Evolutionary conservation across 2,888 invertebrate genomes (phyloP), one percentile per base, ranked within the genome.

Genomic region (Antheraea yamamai): DNA sequence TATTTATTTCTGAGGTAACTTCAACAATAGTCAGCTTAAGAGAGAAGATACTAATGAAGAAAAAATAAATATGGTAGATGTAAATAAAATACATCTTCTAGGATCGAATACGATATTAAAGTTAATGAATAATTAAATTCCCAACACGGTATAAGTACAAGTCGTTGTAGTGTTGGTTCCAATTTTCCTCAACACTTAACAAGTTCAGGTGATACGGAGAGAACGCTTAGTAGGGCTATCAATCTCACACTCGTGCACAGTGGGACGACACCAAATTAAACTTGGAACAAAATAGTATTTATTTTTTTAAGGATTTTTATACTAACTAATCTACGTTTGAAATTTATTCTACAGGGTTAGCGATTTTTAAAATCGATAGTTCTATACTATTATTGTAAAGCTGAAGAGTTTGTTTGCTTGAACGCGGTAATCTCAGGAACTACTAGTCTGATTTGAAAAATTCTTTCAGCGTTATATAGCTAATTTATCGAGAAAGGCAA

Each of bases 191-290:
- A 76, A 78, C 77, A 83, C 80, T 80, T 83, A 83, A 83, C 84
- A 81, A 81, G 83, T 76, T 77, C 81, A 86, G 86, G 87, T 87
- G 85, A 86, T 83, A 81, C 80, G 83, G 80, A 79, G 83, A 85
- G 86, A 85, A 85, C 86, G 83, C 85, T 89, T 87, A 88, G 87
- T 82, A 66, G 75, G 76, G 81, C 85, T 84, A 88, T 89, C 88
- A 86, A 88, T 89, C 89, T 88, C 81, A 80, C 76, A 80, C 81
- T 79, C 76, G 20, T n/a, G 76, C 88, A 85, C 85, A 77, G 83
- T 84, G 86, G 79, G 76, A 18, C n/a, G 52, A 47, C 7, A 23
- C 0, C 4, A 12, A 14, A 4, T 20, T 18, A 30, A 18, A n/a
- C n/a, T 23, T 47, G 35, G 72, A 61, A 74, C 30, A 66, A 20